A percentile compares a stretch with the other conserved stretches of the same genome.
Conservation (phyloP, 2,888 invertebrate genomes). For the Dinocampus coccinellae region DNA sequence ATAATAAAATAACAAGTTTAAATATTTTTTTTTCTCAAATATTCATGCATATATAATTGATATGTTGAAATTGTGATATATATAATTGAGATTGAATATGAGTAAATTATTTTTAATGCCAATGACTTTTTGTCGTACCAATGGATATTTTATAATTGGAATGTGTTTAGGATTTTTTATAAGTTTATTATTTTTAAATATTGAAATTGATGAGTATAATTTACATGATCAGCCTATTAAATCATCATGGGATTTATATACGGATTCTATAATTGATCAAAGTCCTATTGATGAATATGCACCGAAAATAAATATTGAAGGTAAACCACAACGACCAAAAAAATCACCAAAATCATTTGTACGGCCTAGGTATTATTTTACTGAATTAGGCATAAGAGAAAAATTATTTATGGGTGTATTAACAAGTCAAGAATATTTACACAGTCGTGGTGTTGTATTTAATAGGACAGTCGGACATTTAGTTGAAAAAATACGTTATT, state of each 20-base stretch:
- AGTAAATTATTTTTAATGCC: constrained; percentile 57
- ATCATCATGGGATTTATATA: constrained; percentile 23
- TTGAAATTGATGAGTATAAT: constrained; percentile 66
- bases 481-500: constrained; percentile 87
- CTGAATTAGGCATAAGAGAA: constrained; percentile 93
- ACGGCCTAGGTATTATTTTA: constrained; percentile 93
- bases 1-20: background rate
- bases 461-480: constrained; percentile 89
- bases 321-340: constrained; percentile 69
- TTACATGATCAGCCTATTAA: constrained; percentile 36
- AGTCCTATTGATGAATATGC: constrained; percentile 67
- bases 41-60: no score
- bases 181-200: constrained; percentile 71
- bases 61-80: constrained; percentile 5
- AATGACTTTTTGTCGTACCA: constrained; percentile 67
- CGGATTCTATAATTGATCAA: constrained; percentile 39
- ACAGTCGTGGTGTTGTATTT: constrained; percentile 83
- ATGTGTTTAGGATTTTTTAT: constrained; percentile 73
- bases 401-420: constrained; percentile 90
- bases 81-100: constrained; percentile 42
- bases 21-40: no score
- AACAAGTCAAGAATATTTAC: constrained; percentile 80
- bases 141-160: constrained; percentile 74
- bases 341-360: constrained; percentile 75
- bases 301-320: constrained; percentile 69